phyloP scores from a whole-genome alignment of 2,113 vertebrate species.

The Sebastes fasciatus region DNA sequence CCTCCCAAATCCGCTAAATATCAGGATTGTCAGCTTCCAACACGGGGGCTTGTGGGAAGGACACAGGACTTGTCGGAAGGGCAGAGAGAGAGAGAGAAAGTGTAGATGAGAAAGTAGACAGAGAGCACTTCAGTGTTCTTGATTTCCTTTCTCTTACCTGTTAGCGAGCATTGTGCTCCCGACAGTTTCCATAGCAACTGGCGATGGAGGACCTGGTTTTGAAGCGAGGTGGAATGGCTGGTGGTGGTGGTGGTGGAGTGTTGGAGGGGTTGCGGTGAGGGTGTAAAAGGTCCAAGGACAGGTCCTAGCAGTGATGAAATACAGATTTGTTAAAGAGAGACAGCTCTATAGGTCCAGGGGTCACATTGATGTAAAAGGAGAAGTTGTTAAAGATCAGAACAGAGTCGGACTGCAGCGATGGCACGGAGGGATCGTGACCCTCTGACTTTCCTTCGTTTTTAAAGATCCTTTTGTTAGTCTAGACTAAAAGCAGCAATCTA shows the following conservation, averaged over 20 bases:
- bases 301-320: constrained; percentile 72
- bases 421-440: neutral
- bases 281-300: constrained; percentile 71
- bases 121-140: constrained; percentile 59
- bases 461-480: neutral
- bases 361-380: constrained; percentile 66
- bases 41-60: constrained; percentile 59
- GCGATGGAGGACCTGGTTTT: constrained; percentile 56
- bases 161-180: constrained; percentile 61
- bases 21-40: constrained; percentile 70
- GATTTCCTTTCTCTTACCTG: constrained; percentile 72
- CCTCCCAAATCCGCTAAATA: constrained; percentile 72
- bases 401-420: neutral
- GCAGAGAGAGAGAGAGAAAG: constrained; percentile 46
- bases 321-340: constrained; percentile 75
- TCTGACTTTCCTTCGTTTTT: neutral
- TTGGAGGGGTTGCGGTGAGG: constrained; percentile 17
- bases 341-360: constrained; percentile 69
- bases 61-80: constrained; percentile 51
- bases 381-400: constrained; percentile 67
- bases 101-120: constrained; percentile 54
- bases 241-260: constrained; percentile 32
- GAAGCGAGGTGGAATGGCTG: constrained; percentile 50
- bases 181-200: constrained; percentile 81
- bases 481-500: neutral